Base-by-base conservation (phyloP, 1,140 invertebrate species). In the Hylaeus anthracinus region DNA sequence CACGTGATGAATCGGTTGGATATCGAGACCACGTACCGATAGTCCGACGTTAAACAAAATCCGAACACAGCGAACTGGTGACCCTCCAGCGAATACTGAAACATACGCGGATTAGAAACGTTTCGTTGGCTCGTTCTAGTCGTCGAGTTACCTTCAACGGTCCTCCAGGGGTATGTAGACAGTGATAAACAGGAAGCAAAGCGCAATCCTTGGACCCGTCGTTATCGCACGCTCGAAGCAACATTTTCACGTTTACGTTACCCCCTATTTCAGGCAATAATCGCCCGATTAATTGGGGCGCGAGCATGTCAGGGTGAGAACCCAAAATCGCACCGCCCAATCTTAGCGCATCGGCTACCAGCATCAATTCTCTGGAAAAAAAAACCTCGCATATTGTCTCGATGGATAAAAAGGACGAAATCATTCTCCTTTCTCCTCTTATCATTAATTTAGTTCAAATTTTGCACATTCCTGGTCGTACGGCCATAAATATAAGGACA, bases 61-160 rank as follows among this genome's bases (percentile, higher is more conserved):
- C 97, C 98, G 93, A 99, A 99, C 0, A 99, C 98, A 0, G 98
- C 98, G 93, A 99, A 99, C 88, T 98, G 98, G 94, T 99, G 98
- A 2, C 98, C 98, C 94, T 99, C 99, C 58, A 99, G 92, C 1
- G 98, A 99, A 90, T 99, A 99, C 96, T 98, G 92, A 37, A 94
- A 93, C 79, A 37, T 61, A 37, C 15, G 41, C 12, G 3, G 1
- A 37, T 63, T 43, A 61, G 3, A 2, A n/a, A 3, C 45, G 3
- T 37, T 53, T 15, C 2, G 53, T 43, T 14, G 37, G 1, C 0
- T 9, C 1, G 12, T 2, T 9, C 39, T 12, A 71, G 65, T 65
- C 8, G 41, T 15, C 26, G 12, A 12, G 74, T 80, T 91, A 97
- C 97, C 94, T 99, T 99, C 0, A 99, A 94, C 1, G 99, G 99